Percentiles rank a stretch among this genome's conserved stretches.
Conservation (phyloP, 1,140 invertebrate genomes). For the Augochlora pura region DNA sequence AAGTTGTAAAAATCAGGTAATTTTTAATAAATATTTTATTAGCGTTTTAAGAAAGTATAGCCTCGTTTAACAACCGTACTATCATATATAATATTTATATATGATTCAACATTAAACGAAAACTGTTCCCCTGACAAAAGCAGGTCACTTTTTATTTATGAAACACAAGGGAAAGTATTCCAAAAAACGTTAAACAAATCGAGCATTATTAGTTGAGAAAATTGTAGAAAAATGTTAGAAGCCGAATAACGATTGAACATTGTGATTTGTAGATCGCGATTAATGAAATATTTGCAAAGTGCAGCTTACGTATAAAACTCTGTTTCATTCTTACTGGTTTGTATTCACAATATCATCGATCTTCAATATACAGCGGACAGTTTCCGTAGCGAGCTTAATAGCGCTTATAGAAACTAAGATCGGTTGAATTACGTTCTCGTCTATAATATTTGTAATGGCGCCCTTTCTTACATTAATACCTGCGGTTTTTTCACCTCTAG, state of each 20-base stretch:
- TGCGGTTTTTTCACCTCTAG: constrained; percentile 88
- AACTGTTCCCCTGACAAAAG: constrained; percentile 2
- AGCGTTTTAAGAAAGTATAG: not conserved
- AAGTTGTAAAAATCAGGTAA: not conserved
- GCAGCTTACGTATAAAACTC: not conserved
- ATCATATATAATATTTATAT: not conserved
- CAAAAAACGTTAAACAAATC: not conserved
- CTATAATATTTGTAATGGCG: constrained; percentile 96
- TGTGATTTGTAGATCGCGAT: not conserved
- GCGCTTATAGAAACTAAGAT: constrained; percentile 96
- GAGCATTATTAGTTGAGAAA: constrained; percentile 5
- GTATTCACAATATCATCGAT: constrained; percentile 98
- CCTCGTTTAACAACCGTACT: not conserved
- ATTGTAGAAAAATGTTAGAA: constrained; percentile 25
- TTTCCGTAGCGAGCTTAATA: constrained; percentile 97
- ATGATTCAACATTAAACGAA: not conserved
- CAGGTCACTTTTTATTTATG: constrained; percentile 25
- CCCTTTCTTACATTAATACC: constrained; percentile 99
- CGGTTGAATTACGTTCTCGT: constrained; percentile 99
- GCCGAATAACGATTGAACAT: constrained; percentile 7
- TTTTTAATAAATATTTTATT: not conserved
- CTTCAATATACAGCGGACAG: constrained; percentile 98
- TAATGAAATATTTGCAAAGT: not conserved
- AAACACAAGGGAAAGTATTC: not conserved
- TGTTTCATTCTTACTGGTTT: constrained; percentile 64